Evolutionary conservation across 2,113 vertebrate species (phyloP).

Genomic region (Origma solitaria): DNA sequence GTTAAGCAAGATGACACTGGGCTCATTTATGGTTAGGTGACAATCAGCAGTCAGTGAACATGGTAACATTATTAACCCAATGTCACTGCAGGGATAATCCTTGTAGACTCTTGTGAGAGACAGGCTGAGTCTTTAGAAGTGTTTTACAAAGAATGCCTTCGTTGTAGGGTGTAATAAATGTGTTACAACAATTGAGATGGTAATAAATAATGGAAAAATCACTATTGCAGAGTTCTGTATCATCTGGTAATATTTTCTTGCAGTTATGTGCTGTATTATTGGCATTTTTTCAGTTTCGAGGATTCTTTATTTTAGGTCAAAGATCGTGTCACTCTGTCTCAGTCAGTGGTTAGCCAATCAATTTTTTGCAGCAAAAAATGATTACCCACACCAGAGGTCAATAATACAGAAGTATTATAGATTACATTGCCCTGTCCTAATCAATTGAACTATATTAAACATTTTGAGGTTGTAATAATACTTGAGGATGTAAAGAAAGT

Average conservation of each 20-base stretch:
- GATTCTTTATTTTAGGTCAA: constrained; percentile 2
- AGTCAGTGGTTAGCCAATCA: background rate
- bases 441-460: background rate
- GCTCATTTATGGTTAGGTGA: background rate
- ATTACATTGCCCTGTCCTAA: background rate
- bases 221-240: background rate
- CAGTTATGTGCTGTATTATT: background rate
- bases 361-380: constrained; percentile 10
- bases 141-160: background rate
- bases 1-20: background rate
- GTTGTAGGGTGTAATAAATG: background rate
- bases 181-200: background rate
- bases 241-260: background rate
- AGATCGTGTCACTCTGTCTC: background rate
- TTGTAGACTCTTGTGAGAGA: background rate
- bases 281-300: background rate
- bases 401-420: background rate
- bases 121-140: background rate
- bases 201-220: background rate
- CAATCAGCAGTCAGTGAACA: background rate
- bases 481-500: background rate
- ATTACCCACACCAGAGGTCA: background rate
- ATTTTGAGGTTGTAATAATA: background rate
- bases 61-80: background rate
- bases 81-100: background rate